A percentile compares a stretch with the other conserved stretches of the same genome.
Conservation (phyloP, 2,113 vertebrate species). For the Brienomyrus brachyistius region DNA sequence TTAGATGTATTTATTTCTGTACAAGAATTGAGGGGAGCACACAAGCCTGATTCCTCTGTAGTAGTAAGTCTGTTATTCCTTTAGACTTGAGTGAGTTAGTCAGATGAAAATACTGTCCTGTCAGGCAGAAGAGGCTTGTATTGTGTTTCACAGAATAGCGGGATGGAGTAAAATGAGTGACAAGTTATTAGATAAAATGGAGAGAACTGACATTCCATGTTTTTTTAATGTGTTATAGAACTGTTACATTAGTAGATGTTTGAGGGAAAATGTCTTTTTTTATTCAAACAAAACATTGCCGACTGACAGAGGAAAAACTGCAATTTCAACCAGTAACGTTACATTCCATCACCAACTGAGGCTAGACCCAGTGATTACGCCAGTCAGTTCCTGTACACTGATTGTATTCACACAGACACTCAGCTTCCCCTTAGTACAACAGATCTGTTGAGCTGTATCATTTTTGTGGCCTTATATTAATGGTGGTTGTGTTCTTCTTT, state of each 20-base stretch:
- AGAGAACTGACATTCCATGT: not conserved
- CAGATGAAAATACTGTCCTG: not conserved
- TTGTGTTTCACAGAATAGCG: not conserved
- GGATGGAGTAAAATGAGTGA: not conserved
- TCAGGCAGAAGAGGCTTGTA: not conserved
- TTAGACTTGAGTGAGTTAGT: not conserved
- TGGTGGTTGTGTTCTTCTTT: constrained; percentile 37
- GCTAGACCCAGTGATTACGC: not conserved
- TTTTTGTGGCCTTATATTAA: constrained; percentile 53
- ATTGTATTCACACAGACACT: not conserved
- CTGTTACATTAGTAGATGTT: not conserved
- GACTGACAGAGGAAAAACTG: not conserved
- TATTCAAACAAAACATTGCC: constrained; percentile 2
- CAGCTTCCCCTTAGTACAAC: constrained; percentile 39
- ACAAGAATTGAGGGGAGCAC: not conserved
- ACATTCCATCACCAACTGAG: not conserved
- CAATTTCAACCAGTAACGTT: not conserved
- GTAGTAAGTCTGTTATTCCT: not conserved
- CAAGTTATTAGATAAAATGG: not conserved
- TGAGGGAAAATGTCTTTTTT: constrained; percentile 2
- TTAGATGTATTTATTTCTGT: constrained; percentile 12
- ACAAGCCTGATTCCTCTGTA: not conserved
- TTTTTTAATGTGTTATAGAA: not conserved
- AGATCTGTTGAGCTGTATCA: constrained; percentile 38
- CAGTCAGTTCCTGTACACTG: not conserved